Evolutionary conservation across 37 sponge, comb jelly and placozoan genomes (phyloP).

Genomic region (Sycon ciliatum): DNA sequence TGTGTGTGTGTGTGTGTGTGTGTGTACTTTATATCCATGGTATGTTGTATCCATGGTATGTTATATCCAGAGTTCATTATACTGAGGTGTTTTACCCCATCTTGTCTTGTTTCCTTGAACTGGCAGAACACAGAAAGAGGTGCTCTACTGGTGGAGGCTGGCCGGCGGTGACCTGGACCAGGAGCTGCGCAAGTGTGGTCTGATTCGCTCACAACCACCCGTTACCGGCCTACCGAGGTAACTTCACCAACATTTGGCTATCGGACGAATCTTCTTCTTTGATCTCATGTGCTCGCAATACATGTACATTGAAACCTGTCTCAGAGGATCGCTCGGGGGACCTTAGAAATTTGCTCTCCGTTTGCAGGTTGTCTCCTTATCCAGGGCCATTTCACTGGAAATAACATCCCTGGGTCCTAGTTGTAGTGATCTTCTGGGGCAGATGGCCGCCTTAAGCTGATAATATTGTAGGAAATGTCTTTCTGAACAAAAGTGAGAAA

Average conservation of each 20-base stretch:
- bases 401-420: no score
- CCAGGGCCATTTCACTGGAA: no score
- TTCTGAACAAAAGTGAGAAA: no score
- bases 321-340: no score
- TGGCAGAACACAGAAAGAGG: conserved; percentile 49
- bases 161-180: conserved; percentile 88
- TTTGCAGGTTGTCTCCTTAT: no score
- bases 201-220: conserved; percentile 59
- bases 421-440: no score
- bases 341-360: conserved; percentile 37
- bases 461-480: no score
- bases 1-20: neutral
- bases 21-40: neutral
- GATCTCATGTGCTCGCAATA: neutral
- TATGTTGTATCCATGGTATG: neutral
- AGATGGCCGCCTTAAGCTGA: no score
- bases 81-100: neutral
- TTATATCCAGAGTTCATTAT: neutral
- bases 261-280: neutral
- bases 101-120: neutral
- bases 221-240: conserved; percentile 48
- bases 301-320: neutral
- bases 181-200: conserved; percentile 61
- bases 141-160: conserved; percentile 86
- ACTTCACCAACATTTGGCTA: neutral